Percentiles rank a stretch among this genome's conserved stretches.
Evolutionary conservation across 1,140 invertebrate species (phyloP).

Genomic region (Fopius arisanus): DNA sequence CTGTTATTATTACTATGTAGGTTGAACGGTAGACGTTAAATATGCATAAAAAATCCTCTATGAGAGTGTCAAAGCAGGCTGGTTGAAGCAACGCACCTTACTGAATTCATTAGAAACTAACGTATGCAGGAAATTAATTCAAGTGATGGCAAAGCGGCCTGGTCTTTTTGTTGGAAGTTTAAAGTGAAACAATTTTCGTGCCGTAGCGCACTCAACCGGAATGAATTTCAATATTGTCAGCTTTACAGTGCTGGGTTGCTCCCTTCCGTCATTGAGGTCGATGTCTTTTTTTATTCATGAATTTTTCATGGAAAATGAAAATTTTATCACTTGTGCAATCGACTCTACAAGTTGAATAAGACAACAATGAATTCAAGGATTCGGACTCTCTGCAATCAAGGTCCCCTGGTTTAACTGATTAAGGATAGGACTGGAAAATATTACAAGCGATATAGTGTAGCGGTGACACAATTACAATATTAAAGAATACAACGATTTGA

Average conservation of each 20-base stretch:
- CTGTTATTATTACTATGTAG: slow-evolving; percentile 18
- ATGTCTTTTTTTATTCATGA: slow-evolving; percentile 9
- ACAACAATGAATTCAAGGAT: neutral
- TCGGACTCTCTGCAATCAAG: neutral
- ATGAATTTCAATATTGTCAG: slow-evolving; percentile 38
- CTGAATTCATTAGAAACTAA: slow-evolving; percentile 59
- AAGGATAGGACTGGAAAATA: too few relatives aligned
- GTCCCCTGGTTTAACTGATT: too few relatives aligned
- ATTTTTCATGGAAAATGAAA: slow-evolving; percentile 5
- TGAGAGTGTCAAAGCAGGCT: neutral
- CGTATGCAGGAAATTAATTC: slow-evolving; percentile 60
- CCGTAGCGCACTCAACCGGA: slow-evolving; percentile 35
- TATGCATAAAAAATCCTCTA: neutral
- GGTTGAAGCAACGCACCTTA: slow-evolving; percentile 28
- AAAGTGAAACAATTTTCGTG: slow-evolving; percentile 37
- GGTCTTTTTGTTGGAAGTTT: slow-evolving; percentile 37
- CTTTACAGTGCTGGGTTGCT: neutral
- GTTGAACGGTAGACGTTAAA: neutral
- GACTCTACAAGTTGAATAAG: neutral
- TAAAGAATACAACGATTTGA: too few relatives aligned
- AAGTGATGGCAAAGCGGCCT: slow-evolving; percentile 59
- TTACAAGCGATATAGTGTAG: too few relatives aligned
- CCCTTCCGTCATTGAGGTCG: neutral
- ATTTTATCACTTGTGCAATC: neutral
- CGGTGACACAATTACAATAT: too few relatives aligned